Evolutionary conservation across 1,140 invertebrate species (phyloP).

Genomic region (Carcinoscorpius rotundicauda): DNA sequence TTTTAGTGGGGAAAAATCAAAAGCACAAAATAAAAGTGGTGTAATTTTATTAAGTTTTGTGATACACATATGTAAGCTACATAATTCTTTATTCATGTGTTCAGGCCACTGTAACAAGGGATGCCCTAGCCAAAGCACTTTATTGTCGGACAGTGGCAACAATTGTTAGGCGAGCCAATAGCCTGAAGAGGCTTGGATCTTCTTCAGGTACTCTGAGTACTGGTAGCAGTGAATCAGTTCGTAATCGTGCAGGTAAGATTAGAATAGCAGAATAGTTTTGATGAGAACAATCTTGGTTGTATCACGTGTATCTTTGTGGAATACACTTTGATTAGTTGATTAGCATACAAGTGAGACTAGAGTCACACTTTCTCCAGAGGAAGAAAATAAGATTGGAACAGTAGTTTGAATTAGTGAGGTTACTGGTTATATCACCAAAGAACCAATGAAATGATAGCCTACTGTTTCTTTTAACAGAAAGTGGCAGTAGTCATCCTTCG

Average conservation of each 20-base stretch:
- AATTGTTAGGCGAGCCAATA: slow-evolving; percentile 79
- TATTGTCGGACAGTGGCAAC: slow-evolving; percentile 86
- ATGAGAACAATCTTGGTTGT: too few species aligned
- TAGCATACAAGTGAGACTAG: too few species aligned
- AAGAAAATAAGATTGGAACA: too few species aligned
- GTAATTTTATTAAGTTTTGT: too few species aligned
- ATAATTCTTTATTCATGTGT: neutral
- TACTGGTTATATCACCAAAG: neutral
- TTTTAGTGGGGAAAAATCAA: too few species aligned
- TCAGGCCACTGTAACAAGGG: slow-evolving; percentile 60
- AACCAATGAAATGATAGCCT: neutral
- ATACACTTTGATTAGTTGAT: too few species aligned
- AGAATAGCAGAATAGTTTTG: neutral
- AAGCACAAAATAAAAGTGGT: too few species aligned
- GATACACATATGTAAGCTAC: too few species aligned
- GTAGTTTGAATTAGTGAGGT: neutral
- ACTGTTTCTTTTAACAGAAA: slow-evolving; percentile 20
- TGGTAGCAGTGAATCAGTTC: slow-evolving; percentile 77
- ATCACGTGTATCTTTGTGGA: too few species aligned
- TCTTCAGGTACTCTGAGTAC: slow-evolving; percentile 65
- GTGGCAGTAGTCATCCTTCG: slow-evolving; percentile 69
- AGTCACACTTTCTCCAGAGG: too few species aligned
- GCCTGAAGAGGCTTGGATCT: slow-evolving; percentile 68
- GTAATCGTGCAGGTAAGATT: slow-evolving; percentile 49
- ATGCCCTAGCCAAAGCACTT: slow-evolving; percentile 76